Conservation (phyloP, 35 echinoderm and acorn worm species). For the Ophioderma brevispina region DNA sequence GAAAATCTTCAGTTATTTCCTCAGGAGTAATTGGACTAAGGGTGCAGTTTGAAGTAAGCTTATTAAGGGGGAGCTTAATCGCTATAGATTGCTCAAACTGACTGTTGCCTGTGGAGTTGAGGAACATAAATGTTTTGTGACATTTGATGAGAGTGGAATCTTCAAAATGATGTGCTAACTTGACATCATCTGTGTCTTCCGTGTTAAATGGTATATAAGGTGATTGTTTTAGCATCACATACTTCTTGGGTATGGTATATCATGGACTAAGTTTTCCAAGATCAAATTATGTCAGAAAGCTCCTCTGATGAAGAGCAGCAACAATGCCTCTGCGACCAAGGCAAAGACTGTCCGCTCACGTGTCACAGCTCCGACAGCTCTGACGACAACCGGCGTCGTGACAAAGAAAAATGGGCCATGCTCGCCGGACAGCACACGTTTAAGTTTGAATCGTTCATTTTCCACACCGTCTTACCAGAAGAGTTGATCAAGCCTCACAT, state of each 20-base stretch:
- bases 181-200: too few relatives aligned
- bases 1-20: too few relatives aligned
- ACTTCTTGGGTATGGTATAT: neutral
- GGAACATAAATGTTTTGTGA: neutral
- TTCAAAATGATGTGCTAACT: too few relatives aligned
- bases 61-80: too few relatives aligned
- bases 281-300: constrained; percentile 8
- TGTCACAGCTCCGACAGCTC: constrained; percentile 14
- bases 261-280: neutral
- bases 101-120: neutral
- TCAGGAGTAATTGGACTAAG: too few relatives aligned
- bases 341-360: neutral
- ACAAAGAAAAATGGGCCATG: constrained; percentile 98
- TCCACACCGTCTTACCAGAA: constrained; percentile 86
- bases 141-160: neutral
- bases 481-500: constrained; percentile 96
- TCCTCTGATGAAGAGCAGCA: neutral
- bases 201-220: neutral
- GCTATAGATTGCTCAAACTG: too few relatives aligned
- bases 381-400: constrained; percentile 80
- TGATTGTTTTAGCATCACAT: neutral
- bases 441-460: constrained; percentile 91
- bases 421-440: constrained; percentile 92
- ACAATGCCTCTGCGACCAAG: neutral
- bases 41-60: too few relatives aligned